Base-by-base conservation (phyloP, 2,113 vertebrate species). In the Tyto alba region DNA sequence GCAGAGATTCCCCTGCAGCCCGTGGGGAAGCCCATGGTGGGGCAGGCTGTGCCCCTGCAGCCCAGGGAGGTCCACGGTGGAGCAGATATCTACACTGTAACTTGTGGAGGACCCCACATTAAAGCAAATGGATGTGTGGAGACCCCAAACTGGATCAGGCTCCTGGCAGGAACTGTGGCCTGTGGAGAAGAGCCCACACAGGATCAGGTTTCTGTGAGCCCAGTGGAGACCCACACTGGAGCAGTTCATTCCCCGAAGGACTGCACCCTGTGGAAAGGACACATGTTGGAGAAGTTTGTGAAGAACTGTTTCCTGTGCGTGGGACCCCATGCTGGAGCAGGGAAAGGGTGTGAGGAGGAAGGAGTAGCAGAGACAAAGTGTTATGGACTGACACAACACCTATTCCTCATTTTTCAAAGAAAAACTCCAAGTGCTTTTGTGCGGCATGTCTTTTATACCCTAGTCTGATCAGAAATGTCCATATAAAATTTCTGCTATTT, bases 111-210 rank as follows among this genome's bases (percentile, higher is more conserved):
- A 81, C 5, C 13, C 21, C 43, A 73, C 1, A 4, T 11, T 1
- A 2, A 27, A 66, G 26, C 6, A 82, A 29, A 26, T 38, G 43
- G 13, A 50, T 41, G 21, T 64, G 15, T 45, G 38, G 34, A 52
- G 13, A 67, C 5, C 21, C 18, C 0, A 1, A 11, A 8, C 26
- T 45, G 34, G 11, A 45, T 11, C 11, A 78, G 14, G 47, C 11
- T 53, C 17, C 43, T 78, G 22, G 26, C 38, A 69, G 38, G 17
- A 68, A 10, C 53, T 30, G 16, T 36, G 41, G 22, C 25, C 21
- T 1, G 1, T n/a, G 16, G 60, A 74, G 11, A 73, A 7, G 5
- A 59, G 5, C 10, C 16, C 29, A 30, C 2, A 0, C 15, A n/a
- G 30, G 20, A 57, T 5, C 10, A 30, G 10, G 25, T 50, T 68